Percentiles rank a stretch among this genome's conserved stretches.
phyloP scores from a whole-genome alignment of 2,113 vertebrate genomes.

The Gobio gobio region DNA sequence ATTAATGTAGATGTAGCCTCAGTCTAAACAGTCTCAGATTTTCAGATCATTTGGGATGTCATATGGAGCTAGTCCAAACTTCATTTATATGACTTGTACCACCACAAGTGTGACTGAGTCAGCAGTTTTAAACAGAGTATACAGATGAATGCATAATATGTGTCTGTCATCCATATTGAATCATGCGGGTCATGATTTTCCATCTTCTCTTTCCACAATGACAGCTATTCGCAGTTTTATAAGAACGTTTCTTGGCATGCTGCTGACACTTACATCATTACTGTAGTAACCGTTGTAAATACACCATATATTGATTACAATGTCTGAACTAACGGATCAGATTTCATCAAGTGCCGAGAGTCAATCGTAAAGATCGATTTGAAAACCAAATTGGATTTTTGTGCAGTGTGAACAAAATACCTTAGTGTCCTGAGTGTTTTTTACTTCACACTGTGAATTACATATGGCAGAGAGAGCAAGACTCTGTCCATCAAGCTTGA shows the following conservation, averaged over 20 bases:
- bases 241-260: not conserved
- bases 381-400: slow-evolving; percentile 10
- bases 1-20: too few relatives aligned
- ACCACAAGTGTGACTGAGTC: slow-evolving; percentile 5
- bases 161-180: not conserved
- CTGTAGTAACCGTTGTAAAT: slow-evolving; percentile 2
- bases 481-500: slow-evolving; percentile 23
- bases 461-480: not conserved
- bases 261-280: not conserved
- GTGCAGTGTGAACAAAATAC: not conserved
- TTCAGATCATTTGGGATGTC: too few relatives aligned
- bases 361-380: not conserved
- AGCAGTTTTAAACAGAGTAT: not conserved
- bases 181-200: not conserved
- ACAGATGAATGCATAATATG: not conserved
- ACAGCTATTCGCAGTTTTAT: not conserved
- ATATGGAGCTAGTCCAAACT: too few relatives aligned
- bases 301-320: not conserved
- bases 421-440: not conserved
- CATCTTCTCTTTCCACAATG: not conserved
- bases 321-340: not conserved
- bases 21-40: too few relatives aligned
- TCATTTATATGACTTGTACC: not conserved
- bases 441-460: slow-evolving; percentile 22
- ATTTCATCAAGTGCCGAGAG: slow-evolving; percentile 9